Evolutionary conservation across 1,140 invertebrate genomes (phyloP).

Genomic region (Lysiphlebus fabarum): DNA sequence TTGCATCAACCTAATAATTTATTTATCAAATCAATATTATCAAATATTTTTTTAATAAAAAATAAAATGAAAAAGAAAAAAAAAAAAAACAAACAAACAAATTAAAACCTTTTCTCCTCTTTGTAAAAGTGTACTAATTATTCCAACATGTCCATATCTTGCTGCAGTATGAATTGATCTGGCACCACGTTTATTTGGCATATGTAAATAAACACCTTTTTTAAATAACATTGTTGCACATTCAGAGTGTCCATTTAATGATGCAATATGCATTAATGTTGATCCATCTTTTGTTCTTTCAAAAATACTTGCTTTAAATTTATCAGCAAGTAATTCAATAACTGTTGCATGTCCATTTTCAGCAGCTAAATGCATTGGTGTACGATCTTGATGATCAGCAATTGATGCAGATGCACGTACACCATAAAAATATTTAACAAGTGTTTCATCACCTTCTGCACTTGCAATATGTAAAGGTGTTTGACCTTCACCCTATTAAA

Average conservation of each 20-base stretch:
- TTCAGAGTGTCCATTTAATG: slow-evolving; percentile 92
- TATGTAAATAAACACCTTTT: slow-evolving; percentile 97
- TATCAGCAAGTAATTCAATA: slow-evolving; percentile 94
- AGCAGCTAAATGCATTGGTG: slow-evolving; percentile 94
- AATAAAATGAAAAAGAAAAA: not conserved
- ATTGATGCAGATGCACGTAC: slow-evolving; percentile 91
- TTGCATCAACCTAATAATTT: slow-evolving; percentile 44
- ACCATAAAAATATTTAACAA: slow-evolving; percentile 94
- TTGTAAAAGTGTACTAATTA: slow-evolving; percentile 92
- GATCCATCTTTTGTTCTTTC: slow-evolving; percentile 95
- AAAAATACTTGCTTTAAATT: slow-evolving; percentile 94
- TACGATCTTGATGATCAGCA: slow-evolving; percentile 92
- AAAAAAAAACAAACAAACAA: not conserved
- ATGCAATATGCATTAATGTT: slow-evolving; percentile 97
- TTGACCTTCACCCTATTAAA: slow-evolving; percentile 76
- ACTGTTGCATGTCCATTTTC: slow-evolving; percentile 93
- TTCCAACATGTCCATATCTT: slow-evolving; percentile 90
- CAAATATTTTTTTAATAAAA: not conserved
- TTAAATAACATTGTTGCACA: slow-evolving; percentile 98
- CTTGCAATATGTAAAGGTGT: slow-evolving; percentile 92
- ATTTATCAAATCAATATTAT: not conserved
- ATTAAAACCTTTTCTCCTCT: slow-evolving; percentile 86
- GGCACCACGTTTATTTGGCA: slow-evolving; percentile 97
- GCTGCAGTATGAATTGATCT: slow-evolving; percentile 91
- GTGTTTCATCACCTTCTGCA: slow-evolving; percentile 88